Evolutionary conservation across 2,888 invertebrate genomes (phyloP), one percentile per base, ranked within the genome.

Genomic region (Zaprionus lineosus): DNA sequence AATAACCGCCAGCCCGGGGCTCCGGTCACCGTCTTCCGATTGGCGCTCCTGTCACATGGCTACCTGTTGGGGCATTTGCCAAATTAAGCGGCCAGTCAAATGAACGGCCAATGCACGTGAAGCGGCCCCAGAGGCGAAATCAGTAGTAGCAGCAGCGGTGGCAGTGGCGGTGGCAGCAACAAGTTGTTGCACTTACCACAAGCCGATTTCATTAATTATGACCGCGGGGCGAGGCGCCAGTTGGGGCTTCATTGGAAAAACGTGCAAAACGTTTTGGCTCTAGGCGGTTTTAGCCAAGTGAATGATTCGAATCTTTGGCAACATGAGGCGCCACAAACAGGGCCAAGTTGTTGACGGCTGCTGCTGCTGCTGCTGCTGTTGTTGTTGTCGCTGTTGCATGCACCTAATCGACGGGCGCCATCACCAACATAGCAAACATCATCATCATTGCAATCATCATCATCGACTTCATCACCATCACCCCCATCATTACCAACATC

Each of bases 171-270:
- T 47, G 37, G 39, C 29, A 36, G 28, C 29, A 47, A 58, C 63
- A 31, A 66, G 62, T 73, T 72, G 64, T 50, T n/a, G n/a, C 67
- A 31, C 57, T 24, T 7, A 4, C 8, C 56, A 71, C 62, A 26
- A 46, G 41, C 34, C 41, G 61, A 67, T 85, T 84, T 68, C 84
- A 85, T 85, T 81, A 81, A 81, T 85, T 81, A 85, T 81, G 84
- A 79, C 76, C 69, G 47, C 58, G 43, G 43, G 70, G 66, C 56
- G 56, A 56, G 67, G 57, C 52, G 43, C 48, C 61, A 33, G 48
- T 18, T 15, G 70, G 77, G 46, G 67, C 70, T 85, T 81, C 81
- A 73, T 81, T 81, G 81, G 84, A 84, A 81, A 81, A 86, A 85
- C 81, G 86, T 81, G 86, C 84, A 85, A 76, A 84, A 74, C 75